Conservation (phyloP, 2,113 vertebrate species). For the Saguinus imperator region DNA sequence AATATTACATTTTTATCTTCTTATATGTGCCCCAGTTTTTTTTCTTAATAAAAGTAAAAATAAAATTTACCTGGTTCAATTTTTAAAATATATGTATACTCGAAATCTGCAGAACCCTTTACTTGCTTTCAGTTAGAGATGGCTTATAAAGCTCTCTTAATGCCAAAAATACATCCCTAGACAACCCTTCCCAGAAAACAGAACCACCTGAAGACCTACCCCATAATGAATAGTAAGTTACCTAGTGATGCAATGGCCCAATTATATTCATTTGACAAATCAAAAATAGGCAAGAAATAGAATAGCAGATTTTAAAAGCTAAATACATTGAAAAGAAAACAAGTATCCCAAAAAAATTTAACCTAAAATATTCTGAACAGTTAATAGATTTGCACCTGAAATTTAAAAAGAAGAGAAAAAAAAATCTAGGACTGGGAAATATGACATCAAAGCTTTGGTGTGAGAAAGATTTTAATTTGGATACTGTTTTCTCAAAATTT, state of each 20-base stretch:
- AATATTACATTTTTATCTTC: not conserved
- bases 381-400: not conserved
- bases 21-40: not conserved
- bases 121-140: not conserved
- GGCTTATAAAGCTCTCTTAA: not conserved
- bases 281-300: not conserved
- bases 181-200: not conserved
- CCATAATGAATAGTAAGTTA: not conserved
- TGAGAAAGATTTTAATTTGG: not conserved
- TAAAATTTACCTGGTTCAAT: constrained; percentile 35
- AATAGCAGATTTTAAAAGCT: not conserved
- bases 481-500: constrained; percentile 29
- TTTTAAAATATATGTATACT: not conserved
- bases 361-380: not conserved
- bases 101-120: not conserved
- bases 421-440: not conserved
- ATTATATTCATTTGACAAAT: not conserved
- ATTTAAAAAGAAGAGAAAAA: not conserved
- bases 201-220: not conserved
- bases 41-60: not conserved
- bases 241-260: not conserved
- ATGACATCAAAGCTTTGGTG: not conserved
- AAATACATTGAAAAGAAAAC: not conserved
- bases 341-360: not conserved
- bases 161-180: not conserved